phyloP scores from a whole-genome alignment of 2,113 vertebrate species.

The Phalacrocorax aristotelis region DNA sequence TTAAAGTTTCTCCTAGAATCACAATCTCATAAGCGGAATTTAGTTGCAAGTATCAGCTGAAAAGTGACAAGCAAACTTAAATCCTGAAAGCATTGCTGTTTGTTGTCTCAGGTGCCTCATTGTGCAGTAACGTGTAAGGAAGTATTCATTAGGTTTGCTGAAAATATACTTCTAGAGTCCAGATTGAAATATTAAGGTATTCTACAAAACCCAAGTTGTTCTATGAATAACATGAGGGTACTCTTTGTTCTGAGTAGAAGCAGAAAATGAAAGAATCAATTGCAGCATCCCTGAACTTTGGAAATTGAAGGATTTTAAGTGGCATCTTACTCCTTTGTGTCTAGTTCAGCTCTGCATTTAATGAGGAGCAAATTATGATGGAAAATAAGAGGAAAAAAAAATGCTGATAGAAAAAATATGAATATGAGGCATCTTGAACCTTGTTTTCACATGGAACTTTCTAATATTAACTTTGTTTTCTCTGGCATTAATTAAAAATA shows the following conservation, averaged over 20 bases:
- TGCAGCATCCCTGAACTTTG: not conserved
- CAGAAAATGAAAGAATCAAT: not conserved
- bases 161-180: not conserved
- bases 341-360: not conserved
- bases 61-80: not conserved
- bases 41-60: not conserved
- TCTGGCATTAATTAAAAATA: not conserved
- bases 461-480: not conserved
- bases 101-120: not conserved
- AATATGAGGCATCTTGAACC: not conserved
- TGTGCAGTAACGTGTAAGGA: not conserved
- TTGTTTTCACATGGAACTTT: not conserved
- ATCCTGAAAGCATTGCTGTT: not conserved
- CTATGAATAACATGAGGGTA: not conserved
- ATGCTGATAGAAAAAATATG: not conserved
- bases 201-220: not conserved
- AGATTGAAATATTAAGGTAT: not conserved
- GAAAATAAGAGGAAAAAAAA: not conserved
- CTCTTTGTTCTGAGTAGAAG: not conserved
- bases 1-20: not conserved
- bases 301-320: not conserved
- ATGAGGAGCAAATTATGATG: not conserved
- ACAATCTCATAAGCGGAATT: not conserved
- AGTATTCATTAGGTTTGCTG: not conserved
- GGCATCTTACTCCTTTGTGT: not conserved